Evolutionary conservation across 2,113 vertebrate genomes (phyloP).

Genomic region (Crotalus viridis): DNA sequence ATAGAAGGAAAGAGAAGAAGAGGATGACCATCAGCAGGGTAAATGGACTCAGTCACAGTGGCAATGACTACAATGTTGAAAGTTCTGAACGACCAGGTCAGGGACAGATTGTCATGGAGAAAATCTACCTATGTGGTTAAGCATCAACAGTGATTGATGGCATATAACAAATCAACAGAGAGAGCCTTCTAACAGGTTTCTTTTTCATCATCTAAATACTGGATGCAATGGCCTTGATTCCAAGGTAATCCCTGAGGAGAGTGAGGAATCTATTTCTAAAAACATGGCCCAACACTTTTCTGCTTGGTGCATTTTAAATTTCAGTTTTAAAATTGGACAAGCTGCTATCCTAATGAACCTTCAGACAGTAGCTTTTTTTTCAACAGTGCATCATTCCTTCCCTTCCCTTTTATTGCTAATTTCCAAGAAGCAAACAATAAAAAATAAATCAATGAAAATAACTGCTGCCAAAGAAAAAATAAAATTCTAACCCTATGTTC

Average conservation of each 20-base stretch:
- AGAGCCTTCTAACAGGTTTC: background rate
- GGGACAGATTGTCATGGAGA: background rate
- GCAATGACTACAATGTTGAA: background rate
- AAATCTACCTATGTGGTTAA: background rate
- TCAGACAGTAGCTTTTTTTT: background rate
- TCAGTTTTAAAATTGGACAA: background rate
- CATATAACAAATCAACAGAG: background rate
- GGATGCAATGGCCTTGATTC: background rate
- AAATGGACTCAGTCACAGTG: background rate
- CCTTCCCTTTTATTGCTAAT: background rate
- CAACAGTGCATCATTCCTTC: background rate
- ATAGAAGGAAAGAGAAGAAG: background rate
- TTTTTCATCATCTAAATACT: background rate
- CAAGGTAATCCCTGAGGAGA: background rate
- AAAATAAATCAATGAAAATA: slow-evolving; percentile 15
- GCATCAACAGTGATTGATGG: background rate
- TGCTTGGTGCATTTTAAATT: background rate
- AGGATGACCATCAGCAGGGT: background rate
- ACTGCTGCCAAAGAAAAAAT: background rate
- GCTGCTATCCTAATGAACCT: background rate
- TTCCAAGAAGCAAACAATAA: slow-evolving; percentile 14
- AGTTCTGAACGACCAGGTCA: background rate
- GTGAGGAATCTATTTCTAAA: background rate
- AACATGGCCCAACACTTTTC: background rate
- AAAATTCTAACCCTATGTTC: background rate